phyloP scores from a whole-genome alignment of 2,888 invertebrate genomes.

The Hemistola chrysoprasaria region DNA sequence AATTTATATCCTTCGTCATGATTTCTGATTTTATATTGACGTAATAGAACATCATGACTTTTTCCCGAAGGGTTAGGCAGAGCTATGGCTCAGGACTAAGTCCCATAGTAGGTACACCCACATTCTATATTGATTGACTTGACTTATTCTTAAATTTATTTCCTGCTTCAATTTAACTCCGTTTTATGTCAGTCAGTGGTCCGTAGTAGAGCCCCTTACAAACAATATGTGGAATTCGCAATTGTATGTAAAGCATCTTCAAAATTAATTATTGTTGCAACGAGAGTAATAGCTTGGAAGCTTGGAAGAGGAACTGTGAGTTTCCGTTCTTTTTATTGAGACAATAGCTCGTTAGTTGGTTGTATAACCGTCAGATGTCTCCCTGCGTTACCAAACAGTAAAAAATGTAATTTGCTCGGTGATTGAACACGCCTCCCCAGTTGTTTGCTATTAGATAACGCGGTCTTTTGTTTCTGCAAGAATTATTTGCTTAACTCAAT shows the following conservation, averaged over 20 bases:
- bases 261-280: slow-evolving; percentile 37
- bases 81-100: too few relatives aligned
- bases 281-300: slow-evolving; percentile 40
- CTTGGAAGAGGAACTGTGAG: slow-evolving; percentile 59
- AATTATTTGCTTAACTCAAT: slow-evolving; percentile 13
- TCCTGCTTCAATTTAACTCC: too few relatives aligned
- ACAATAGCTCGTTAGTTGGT: slow-evolving; percentile 49
- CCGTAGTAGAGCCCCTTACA: slow-evolving; percentile 4
- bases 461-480: slow-evolving; percentile 14
- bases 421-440: slow-evolving; percentile 34
- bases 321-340: slow-evolving; percentile 42
- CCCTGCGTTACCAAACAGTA: slow-evolving; percentile 33
- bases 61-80: too few relatives aligned
- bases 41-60: too few relatives aligned
- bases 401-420: slow-evolving; percentile 38
- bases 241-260: slow-evolving; percentile 19
- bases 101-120: too few relatives aligned
- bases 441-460: slow-evolving; percentile 15
- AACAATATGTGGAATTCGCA: slow-evolving; percentile 8
- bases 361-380: slow-evolving; percentile 38
- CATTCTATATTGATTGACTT: too few relatives aligned
- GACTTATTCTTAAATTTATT: too few relatives aligned
- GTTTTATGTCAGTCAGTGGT: too few relatives aligned
- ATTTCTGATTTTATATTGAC: too few relatives aligned
- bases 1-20: too few relatives aligned